A percentile compares a stretch with the other conserved stretches of the same genome.
Evolutionary conservation across 1,140 invertebrate genomes (phyloP).

Genomic region (Anagrus nilaparvatae): DNA sequence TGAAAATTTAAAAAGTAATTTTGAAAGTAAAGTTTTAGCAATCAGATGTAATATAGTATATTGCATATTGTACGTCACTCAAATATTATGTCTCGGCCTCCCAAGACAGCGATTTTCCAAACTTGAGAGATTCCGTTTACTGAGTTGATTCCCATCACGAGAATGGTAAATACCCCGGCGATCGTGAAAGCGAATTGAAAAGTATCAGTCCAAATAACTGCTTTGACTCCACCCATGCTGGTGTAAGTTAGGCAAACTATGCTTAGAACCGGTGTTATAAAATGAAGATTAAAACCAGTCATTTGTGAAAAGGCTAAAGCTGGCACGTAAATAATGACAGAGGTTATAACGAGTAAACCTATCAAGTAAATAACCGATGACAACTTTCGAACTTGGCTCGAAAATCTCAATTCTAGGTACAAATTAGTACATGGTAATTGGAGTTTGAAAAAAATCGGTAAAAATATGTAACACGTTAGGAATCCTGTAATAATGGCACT

Average conservation of each 20-base stretch:
- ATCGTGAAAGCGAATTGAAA: slow-evolving; percentile 60
- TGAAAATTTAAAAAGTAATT: slow-evolving; percentile 18
- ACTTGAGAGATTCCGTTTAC: slow-evolving; percentile 49
- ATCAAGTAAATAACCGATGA: slow-evolving; percentile 56
- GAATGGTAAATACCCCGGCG: slow-evolving; percentile 53
- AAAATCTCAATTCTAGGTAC: slow-evolving; percentile 63
- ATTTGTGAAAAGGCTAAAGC: slow-evolving; percentile 53
- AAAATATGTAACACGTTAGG: slow-evolving; percentile 39
- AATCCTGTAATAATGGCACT: slow-evolving; percentile 21
- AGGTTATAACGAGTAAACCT: slow-evolving; percentile 42
- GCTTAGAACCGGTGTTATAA: slow-evolving; percentile 57
- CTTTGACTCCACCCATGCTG: slow-evolving; percentile 62
- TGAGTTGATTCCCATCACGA: slow-evolving; percentile 50
- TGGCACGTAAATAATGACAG: slow-evolving; percentile 53
- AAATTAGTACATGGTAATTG: slow-evolving; percentile 69
- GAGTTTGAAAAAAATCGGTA: slow-evolving; percentile 69
- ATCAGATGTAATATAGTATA: neutral
- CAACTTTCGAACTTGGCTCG: slow-evolving; percentile 48
- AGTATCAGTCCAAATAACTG: slow-evolving; percentile 64
- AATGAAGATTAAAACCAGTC: slow-evolving; percentile 54
- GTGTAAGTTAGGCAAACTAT: slow-evolving; percentile 71
- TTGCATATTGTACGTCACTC: slow-evolving; percentile 22
- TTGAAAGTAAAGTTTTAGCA: neutral
- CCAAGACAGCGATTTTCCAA: slow-evolving; percentile 25
- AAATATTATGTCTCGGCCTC: slow-evolving; percentile 27